phyloP scores from a whole-genome alignment of 2,797 vertebrate species.

The Oreortyx pictus region DNA sequence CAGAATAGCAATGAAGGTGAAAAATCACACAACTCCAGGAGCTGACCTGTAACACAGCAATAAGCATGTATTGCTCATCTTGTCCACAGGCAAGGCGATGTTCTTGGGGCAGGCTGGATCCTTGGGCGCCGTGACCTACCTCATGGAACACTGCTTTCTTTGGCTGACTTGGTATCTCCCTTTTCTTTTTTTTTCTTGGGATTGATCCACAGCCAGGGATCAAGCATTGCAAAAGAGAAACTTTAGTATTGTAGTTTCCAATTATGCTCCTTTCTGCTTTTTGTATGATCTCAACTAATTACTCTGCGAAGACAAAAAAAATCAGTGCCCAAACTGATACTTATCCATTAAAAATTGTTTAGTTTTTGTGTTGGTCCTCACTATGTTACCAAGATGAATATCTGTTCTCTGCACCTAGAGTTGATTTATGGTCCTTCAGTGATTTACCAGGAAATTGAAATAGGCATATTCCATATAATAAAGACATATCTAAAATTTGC shows the following conservation, averaged over 20 bases:
- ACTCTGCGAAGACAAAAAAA: neutral
- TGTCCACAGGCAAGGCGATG: neutral
- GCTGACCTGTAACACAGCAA: neutral
- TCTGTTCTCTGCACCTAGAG: neutral
- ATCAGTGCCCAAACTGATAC: neutral
- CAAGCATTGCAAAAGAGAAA: neutral
- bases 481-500: no score
- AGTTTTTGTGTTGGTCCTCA: no score
- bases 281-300: neutral
- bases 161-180: neutral
- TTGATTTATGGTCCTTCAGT: neutral
- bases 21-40: neutral
- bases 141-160: neutral
- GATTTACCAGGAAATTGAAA: neutral
- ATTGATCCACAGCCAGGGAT: neutral
- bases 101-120: neutral
- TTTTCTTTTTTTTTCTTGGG: neutral
- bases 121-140: neutral
- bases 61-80: neutral
- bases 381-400: fast-evolving
- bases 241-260: neutral
- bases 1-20: neutral
- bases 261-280: neutral
- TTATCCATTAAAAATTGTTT: neutral
- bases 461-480: neutral